A percentile compares a stretch with the other conserved stretches of the same genome.
Conservation (phyloP, 2,113 vertebrate species). For the Gallinago media region DNA sequence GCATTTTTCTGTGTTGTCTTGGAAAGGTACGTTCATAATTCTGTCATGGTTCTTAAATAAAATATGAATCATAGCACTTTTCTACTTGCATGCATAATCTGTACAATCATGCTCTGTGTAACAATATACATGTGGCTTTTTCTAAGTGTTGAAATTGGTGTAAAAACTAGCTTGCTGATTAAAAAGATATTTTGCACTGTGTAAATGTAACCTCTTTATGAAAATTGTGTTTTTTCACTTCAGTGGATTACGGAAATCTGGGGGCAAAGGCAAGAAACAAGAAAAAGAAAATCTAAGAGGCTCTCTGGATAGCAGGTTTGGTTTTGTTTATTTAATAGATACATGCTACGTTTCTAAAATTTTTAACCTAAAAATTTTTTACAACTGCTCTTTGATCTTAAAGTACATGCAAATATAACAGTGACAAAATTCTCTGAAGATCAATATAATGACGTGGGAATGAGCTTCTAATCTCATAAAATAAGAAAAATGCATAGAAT, state of each 20-base stretch:
- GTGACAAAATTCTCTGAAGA: background rate
- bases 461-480: background rate
- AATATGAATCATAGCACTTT: background rate
- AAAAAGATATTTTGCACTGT: background rate
- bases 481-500: background rate
- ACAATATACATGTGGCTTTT: background rate
- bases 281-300: constrained; percentile 86
- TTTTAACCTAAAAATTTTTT: background rate
- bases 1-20: background rate
- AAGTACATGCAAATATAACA: background rate
- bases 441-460: background rate
- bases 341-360: background rate
- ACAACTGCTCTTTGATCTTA: background rate
- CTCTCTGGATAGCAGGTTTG: constrained; percentile 91
- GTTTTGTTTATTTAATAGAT: background rate
- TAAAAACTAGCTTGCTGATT: background rate
- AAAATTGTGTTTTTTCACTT: background rate
- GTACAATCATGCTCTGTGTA: background rate
- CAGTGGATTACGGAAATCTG: constrained; percentile 91
- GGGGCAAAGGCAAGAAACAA: constrained; percentile 90
- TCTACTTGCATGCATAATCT: background rate
- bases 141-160: background rate
- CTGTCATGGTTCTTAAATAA: background rate
- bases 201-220: background rate
- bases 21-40: background rate